phyloP scores from a whole-genome alignment of 1,140 invertebrate species.

The Stegodyphus dumicola region DNA sequence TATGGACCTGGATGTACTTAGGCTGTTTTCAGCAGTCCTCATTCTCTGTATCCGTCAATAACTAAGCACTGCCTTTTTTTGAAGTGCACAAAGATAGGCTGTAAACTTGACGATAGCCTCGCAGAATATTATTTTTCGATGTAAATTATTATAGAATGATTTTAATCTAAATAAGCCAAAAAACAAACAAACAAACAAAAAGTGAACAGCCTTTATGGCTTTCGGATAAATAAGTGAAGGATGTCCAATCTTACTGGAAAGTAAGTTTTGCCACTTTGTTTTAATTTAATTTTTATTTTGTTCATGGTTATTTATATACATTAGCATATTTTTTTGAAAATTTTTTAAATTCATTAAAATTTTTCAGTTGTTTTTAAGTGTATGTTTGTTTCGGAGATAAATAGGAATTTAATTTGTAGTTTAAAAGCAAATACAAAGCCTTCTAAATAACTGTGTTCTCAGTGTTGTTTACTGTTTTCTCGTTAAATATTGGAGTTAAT shows the following conservation, averaged over 20 bases:
- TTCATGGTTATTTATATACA: neutral
- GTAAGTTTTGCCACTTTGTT: slow-evolving; percentile 18
- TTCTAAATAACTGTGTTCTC: too few relatives aligned
- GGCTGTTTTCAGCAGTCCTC: slow-evolving; percentile 1
- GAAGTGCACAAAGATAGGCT: neutral
- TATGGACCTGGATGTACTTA: neutral
- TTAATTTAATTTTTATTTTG: neutral
- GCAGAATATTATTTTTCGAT: neutral
- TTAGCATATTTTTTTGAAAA: too few relatives aligned
- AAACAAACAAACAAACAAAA: too few relatives aligned
- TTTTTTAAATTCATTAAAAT: too few relatives aligned
- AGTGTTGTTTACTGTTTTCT: too few relatives aligned
- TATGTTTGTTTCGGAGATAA: too few relatives aligned
- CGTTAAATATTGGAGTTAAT: too few relatives aligned
- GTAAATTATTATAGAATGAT: slow-evolving; percentile 21
- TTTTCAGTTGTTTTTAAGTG: too few relatives aligned
- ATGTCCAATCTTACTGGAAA: slow-evolving; percentile 52
- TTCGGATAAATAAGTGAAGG: slow-evolving; percentile 18
- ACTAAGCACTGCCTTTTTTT: neutral
- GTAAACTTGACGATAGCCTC: neutral
- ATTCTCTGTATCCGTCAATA: neutral
- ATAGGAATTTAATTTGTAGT: too few relatives aligned
- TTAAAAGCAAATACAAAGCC: too few relatives aligned
- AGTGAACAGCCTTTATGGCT: slow-evolving; percentile 39
- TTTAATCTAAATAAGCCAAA: slow-evolving; percentile 9